A percentile compares a stretch with the other conserved stretches of the same genome.
These are phyloP conservation scores for Python bivittatus DNA, from an alignment of 2,113 vertebrate genomes.

Conservation along the genomic window DNA sequence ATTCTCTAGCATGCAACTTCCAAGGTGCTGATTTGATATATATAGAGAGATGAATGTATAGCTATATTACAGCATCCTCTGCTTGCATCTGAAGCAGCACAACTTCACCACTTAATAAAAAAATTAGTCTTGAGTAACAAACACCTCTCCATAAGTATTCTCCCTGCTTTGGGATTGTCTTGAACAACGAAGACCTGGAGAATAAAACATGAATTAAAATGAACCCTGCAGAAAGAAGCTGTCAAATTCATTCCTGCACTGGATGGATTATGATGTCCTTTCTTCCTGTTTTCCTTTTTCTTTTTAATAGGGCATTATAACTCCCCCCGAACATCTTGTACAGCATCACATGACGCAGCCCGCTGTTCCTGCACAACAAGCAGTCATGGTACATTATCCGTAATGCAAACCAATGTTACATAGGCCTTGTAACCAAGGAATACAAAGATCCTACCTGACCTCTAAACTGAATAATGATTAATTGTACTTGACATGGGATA, in stretches of 20 bases:
- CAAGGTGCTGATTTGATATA: too few species aligned
- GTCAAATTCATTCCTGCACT: background rate
- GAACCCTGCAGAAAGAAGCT: background rate
- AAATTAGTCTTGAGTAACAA: background rate
- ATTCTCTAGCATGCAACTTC: too few species aligned
- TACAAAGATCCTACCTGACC: background rate
- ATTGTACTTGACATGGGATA: background rate
- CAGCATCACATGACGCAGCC: slow-evolving; percentile 75
- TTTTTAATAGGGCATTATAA: slow-evolving; percentile 74
- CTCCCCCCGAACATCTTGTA: slow-evolving; percentile 77
- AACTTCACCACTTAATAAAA: background rate
- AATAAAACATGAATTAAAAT: background rate
- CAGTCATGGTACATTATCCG: slow-evolving; percentile 76
- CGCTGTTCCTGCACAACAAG: slow-evolving; percentile 77
- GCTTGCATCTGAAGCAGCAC: background rate
- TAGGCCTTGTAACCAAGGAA: background rate
- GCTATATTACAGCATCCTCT: background rate
- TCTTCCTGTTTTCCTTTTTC: slow-evolving; percentile 53
- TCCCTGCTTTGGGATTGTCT: background rate
- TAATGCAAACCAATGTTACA: background rate
- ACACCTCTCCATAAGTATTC: background rate
- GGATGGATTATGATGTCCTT: slow-evolving; percentile 21
- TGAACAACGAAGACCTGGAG: background rate
- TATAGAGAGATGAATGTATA: too few species aligned
- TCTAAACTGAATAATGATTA: background rate